Evolutionary conservation across 1,140 invertebrate species (phyloP), one percentile per base, ranked within the genome.

Genomic region (Nomia melanderi): DNA sequence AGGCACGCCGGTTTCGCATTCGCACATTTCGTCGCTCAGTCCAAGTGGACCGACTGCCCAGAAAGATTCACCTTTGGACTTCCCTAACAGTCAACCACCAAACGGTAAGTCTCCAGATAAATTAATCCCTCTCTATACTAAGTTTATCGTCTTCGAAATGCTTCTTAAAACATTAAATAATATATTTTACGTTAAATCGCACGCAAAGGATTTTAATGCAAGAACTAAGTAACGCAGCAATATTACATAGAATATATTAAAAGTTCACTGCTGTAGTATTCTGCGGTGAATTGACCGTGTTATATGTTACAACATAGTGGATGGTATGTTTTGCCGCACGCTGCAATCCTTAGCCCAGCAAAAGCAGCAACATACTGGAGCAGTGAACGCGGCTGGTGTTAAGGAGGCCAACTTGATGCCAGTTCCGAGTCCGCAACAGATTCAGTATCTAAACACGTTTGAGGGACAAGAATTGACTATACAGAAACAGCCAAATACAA

Each of bases 401-500:
- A 96, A 97, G 92, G 97, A 98, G 91, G 96, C 97, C 33, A 98
- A 98, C 92, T 93, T 99, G 78, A 98, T 98, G 97, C 97, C 97
- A 56, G 97, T 98, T 80, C 98, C 98, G 77, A 98, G 98, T 70
- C 97, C 98, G 36, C 97, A 98, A 92, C 97, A 98, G 94, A 98
- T 98, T 89, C 97, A 97, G 85, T 98, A 98, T 93, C 94, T 98
- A 77, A 98, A 97, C 93, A 96, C 97, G 75, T 98, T 98, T 92
- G 97, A 98, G 93, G 97, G 97, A 59, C 98, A 99, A 94, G 98
- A 99, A 93, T 92, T 98, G 79, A 98, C 97, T 67, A 99, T 98
- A 92, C 98, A 98, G 90, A 98, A 98, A 92, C 98, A 98, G 92
- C 96, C 98, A 23, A 99, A 99, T 91, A 97, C 96, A 33, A 96